Evolutionary conservation across 2,113 vertebrate genomes (phyloP).

Genomic region (Astatotilapia flaviijosephi): DNA sequence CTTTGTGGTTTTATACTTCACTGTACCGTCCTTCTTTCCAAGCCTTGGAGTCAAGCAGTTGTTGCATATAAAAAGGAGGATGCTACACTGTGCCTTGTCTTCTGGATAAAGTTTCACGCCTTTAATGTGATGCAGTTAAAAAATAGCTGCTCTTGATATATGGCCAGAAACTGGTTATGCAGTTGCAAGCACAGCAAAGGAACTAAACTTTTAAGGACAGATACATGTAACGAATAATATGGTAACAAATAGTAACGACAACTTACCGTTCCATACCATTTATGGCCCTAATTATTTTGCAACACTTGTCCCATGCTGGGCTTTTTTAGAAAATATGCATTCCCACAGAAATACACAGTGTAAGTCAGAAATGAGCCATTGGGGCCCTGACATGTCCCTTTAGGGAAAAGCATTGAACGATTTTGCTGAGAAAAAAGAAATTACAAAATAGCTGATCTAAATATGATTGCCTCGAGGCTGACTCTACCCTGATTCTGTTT

Average conservation of each 20-base stretch:
- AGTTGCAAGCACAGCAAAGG: background rate
- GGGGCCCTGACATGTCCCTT: background rate
- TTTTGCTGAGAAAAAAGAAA: conserved; percentile 11
- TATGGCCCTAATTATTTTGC: background rate
- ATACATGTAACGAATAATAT: background rate
- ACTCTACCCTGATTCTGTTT: conserved; percentile 43
- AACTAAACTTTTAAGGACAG: background rate
- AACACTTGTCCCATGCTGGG: background rate
- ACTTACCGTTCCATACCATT: background rate
- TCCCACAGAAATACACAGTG: background rate
- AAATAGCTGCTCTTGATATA: background rate
- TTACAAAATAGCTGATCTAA: conserved; percentile 42
- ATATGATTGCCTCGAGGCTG: conserved; percentile 34
- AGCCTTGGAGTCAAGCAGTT: background rate
- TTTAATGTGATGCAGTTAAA: background rate
- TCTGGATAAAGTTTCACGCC: background rate
- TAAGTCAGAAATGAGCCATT: background rate
- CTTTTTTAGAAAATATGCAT: background rate
- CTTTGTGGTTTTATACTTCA: background rate
- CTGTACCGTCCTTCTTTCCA: background rate
- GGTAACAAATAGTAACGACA: background rate
- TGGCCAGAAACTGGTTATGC: background rate
- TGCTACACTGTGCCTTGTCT: background rate
- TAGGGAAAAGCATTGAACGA: background rate
- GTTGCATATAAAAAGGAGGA: background rate